A percentile compares a stretch with the other conserved stretches of the same genome.
Evolutionary conservation across 2,113 vertebrate species (phyloP).

Genomic region (Tragelaphus strepsiceros): DNA sequence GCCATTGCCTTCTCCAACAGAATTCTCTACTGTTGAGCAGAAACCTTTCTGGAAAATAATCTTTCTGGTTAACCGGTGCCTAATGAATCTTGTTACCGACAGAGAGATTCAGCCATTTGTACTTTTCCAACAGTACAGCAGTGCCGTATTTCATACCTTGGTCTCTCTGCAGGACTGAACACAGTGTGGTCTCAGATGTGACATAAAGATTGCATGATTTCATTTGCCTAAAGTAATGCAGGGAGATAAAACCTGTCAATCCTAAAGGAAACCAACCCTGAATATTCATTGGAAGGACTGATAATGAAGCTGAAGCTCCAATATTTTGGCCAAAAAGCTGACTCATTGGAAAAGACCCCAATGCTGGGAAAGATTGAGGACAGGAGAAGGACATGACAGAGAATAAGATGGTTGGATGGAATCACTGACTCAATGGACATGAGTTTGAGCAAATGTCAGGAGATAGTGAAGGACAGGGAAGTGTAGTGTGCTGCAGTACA

Average conservation of each 20-base stretch:
- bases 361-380: not conserved
- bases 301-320: not conserved
- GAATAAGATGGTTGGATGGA: not conserved
- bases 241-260: not conserved
- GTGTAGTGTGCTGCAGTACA: not conserved
- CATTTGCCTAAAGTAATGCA: not conserved
- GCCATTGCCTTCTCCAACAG: too few species aligned
- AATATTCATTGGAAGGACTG: not conserved
- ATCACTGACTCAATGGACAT: not conserved
- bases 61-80: not conserved
- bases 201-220: not conserved
- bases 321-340: not conserved
- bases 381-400: not conserved
- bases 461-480: not conserved
- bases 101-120: rapidly evolving
- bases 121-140: rapidly evolving
- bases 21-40: not conserved
- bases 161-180: not conserved
- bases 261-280: not conserved
- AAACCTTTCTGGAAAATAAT: not conserved
- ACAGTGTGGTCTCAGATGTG: not conserved
- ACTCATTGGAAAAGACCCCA: not conserved
- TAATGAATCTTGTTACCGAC: not conserved
- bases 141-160: rapidly evolving
- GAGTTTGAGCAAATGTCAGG: not conserved